These are phyloP conservation scores for Drosophila greeni DNA, from an alignment of 2,888 invertebrate genomes.

Conservation along the genomic window DNA sequence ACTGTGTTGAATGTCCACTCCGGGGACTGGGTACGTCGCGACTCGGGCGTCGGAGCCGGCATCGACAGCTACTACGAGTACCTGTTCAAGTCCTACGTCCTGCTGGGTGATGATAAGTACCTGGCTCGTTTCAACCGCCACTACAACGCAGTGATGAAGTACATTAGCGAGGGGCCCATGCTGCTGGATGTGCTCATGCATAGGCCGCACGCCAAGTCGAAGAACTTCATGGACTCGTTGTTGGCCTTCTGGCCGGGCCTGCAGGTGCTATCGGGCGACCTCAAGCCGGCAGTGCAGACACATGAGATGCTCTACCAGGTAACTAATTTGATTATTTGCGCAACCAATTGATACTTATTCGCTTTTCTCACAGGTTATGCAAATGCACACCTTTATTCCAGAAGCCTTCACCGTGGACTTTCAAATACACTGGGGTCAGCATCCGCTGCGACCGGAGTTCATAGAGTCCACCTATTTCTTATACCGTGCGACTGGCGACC, in stretches of 20 bases:
- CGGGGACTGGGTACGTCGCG: constrained; percentile 97
- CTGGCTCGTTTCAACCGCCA: constrained; percentile 96
- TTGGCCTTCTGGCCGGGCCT: constrained; percentile 99
- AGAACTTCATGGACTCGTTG: constrained; percentile 98
- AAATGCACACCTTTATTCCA: constrained; percentile 97
- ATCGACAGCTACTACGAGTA: constrained; percentile 99
- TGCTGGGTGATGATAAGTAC: constrained; percentile 95
- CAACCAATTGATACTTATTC: background rate
- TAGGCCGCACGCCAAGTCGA: constrained; percentile 93
- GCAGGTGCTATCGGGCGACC: constrained; percentile 92
- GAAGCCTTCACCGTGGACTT: constrained; percentile 99
- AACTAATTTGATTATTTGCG: background rate
- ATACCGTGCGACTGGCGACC: constrained; percentile 96
- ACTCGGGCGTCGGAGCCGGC: constrained; percentile 99
- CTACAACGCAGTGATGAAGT: constrained; percentile 97
- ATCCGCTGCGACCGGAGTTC: constrained; percentile 97
- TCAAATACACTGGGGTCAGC: constrained; percentile 99
- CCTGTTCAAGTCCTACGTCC: constrained; percentile 96
- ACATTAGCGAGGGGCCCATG: constrained; percentile 94
- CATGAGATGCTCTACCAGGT: constrained; percentile 99
- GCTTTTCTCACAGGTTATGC: constrained; percentile 90
- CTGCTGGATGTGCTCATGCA: constrained; percentile 98
- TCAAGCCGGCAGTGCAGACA: constrained; percentile 98
- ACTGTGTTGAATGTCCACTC: constrained; percentile 98
- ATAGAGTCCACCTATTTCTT: constrained; percentile 98